Evolutionary conservation across 2,113 vertebrate species (phyloP).

Genomic region (Recurvirostra avosetta): DNA sequence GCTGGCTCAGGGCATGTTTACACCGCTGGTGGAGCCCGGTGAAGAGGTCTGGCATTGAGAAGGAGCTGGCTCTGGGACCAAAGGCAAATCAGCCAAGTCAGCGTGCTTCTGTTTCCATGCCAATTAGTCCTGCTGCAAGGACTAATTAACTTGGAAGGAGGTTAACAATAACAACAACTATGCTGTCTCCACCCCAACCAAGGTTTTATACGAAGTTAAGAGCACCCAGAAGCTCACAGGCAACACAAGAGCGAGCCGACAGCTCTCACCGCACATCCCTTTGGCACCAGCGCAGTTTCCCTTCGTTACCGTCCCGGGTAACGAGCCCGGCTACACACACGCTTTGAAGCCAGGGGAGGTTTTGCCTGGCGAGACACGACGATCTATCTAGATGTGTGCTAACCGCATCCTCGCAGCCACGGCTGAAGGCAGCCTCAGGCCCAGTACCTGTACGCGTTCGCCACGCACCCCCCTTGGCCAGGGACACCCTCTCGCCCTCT

Average conservation of each 20-base stretch:
- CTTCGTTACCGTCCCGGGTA: fast-evolving
- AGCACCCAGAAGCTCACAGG: not conserved
- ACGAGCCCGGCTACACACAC: fast-evolving
- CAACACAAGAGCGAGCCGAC: fast-evolving
- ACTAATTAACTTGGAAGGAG: not conserved
- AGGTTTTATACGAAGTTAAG: not conserved
- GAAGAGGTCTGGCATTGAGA: not conserved
- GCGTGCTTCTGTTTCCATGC: not conserved
- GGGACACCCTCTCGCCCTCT: not conserved
- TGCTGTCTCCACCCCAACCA: not conserved
- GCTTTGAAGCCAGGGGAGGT: not conserved
- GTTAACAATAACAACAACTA: not conserved
- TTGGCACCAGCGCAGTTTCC: not conserved
- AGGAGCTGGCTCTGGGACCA: not conserved
- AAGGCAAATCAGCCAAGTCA: not conserved
- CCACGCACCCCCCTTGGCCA: not conserved
- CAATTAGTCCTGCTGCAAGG: not conserved
- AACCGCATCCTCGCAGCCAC: fast-evolving
- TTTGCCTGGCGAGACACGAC: not conserved
- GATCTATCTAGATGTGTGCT: fast-evolving
- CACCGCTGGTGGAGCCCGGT: fast-evolving
- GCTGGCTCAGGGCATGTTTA: not conserved
- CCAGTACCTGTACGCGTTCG: fast-evolving
- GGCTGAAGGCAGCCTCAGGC: not conserved
- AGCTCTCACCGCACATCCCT: fast-evolving